Conservation (phyloP, 2,113 vertebrate species). For the Numida meleagris region DNA sequence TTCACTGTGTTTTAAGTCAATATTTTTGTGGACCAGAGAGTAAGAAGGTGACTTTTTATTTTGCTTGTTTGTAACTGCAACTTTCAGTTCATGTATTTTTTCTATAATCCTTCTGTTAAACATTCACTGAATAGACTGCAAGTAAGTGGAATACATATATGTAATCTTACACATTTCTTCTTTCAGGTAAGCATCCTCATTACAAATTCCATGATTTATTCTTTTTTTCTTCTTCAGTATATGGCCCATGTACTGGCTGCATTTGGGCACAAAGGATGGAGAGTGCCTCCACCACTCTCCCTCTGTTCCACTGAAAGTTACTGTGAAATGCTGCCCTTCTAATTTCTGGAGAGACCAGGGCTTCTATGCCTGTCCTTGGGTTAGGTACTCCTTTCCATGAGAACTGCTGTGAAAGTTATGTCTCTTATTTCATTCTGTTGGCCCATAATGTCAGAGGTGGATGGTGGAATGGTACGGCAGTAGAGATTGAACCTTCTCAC, state of each 20-base stretch:
- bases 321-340: neutral
- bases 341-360: neutral
- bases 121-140: accelerated
- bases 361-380: neutral
- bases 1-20: neutral
- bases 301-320: neutral
- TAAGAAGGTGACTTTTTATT: neutral
- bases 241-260: neutral
- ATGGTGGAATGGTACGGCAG: too few relatives aligned
- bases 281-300: neutral
- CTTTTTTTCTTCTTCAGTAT: accelerated
- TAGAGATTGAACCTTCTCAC: too few relatives aligned
- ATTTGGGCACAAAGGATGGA: neutral
- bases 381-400: neutral
- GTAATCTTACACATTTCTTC: neutral
- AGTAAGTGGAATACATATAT: neutral
- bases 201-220: neutral
- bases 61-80: neutral
- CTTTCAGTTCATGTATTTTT: neutral
- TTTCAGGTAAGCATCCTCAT: neutral
- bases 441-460: too few relatives aligned
- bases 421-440: too few relatives aligned
- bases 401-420: too few relatives aligned
- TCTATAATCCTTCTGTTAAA: neutral
- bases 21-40: neutral